Percentiles rank a stretch among this genome's conserved stretches.
Evolutionary conservation across 2,113 vertebrate species (phyloP).

Genomic region (Tautogolabrus adspersus): DNA sequence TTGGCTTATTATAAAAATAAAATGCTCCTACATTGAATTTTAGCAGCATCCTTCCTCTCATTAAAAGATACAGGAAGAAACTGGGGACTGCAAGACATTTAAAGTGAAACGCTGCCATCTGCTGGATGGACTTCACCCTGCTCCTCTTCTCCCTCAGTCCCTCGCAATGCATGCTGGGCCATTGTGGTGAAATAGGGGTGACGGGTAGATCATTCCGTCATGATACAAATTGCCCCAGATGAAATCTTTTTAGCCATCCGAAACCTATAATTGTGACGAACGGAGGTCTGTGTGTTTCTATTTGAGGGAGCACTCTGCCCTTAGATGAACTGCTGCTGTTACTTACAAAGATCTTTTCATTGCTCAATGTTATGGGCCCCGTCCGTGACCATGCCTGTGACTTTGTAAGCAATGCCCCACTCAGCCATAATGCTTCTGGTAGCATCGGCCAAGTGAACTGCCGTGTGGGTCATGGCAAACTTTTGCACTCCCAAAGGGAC

Average conservation of each 20-base stretch:
- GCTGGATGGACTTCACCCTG: constrained; percentile 46
- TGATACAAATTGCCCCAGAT: constrained; percentile 27
- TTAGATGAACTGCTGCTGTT: constrained; percentile 22
- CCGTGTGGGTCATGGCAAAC: no score
- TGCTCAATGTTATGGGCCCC: constrained; percentile 5
- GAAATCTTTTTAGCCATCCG: constrained; percentile 33
- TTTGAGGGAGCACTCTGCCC: constrained; percentile 3
- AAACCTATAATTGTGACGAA: constrained; percentile 44
- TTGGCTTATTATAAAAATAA: neutral
- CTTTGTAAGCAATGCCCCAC: no score
- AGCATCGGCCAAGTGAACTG: no score
- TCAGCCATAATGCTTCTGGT: neutral
- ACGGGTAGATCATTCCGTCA: constrained; percentile 23
- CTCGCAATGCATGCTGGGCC: constrained; percentile 39
- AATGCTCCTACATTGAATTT: neutral
- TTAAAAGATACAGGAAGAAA: neutral
- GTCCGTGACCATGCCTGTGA: no score
- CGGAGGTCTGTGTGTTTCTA: constrained; percentile 10
- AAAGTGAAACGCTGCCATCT: constrained; percentile 75
- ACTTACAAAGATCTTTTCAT: neutral
- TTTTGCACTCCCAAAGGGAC: no score
- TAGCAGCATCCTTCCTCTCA: neutral
- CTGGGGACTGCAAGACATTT: neutral
- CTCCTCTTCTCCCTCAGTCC: constrained; percentile 8
- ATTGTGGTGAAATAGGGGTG: constrained; percentile 23